A percentile compares a stretch with the other conserved stretches of the same genome.
Evolutionary conservation across 2,888 invertebrate species (phyloP).

Genomic region (Galerucella calmariensis): DNA sequence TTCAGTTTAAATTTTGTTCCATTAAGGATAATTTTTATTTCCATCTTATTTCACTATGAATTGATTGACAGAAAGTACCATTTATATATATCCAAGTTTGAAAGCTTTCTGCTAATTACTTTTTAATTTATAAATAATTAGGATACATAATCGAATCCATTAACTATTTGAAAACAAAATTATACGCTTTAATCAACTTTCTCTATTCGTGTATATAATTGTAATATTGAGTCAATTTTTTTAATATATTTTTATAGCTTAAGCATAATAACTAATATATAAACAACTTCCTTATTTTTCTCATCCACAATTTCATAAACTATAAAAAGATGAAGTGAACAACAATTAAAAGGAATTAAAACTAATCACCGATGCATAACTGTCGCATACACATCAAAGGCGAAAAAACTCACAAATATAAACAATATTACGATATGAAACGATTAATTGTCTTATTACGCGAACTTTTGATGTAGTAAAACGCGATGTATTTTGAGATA

Average conservation of each 20-base stretch:
- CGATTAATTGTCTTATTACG: background rate
- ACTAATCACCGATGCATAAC: conserved; percentile 3
- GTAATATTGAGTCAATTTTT: background rate
- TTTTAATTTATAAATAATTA: conserved; percentile 1
- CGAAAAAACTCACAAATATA: conserved; percentile 5
- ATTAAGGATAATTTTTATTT: too few relatives aligned
- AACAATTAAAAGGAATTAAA: conserved; percentile 2
- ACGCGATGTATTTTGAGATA: background rate
- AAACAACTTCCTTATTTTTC: background rate
- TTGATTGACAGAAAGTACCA: background rate
- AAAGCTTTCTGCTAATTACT: background rate
- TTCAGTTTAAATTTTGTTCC: too few relatives aligned
- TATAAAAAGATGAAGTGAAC: background rate
- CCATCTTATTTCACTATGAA: too few relatives aligned
- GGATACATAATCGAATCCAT: background rate
- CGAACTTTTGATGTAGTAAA: conserved; percentile 4
- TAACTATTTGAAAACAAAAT: too few relatives aligned
- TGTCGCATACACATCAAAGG: background rate
- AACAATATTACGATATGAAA: background rate
- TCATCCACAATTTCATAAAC: conserved; percentile 13
- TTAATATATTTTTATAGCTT: background rate
- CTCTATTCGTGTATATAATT: background rate
- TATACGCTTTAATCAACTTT: background rate
- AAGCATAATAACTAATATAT: background rate
- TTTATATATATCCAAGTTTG: background rate